A percentile compares a stretch with the other conserved stretches of the same genome.
These are phyloP conservation scores for Danionella cerebrum DNA, from an alignment of 2,113 vertebrate genomes.

Conservation along the genomic window DNA sequence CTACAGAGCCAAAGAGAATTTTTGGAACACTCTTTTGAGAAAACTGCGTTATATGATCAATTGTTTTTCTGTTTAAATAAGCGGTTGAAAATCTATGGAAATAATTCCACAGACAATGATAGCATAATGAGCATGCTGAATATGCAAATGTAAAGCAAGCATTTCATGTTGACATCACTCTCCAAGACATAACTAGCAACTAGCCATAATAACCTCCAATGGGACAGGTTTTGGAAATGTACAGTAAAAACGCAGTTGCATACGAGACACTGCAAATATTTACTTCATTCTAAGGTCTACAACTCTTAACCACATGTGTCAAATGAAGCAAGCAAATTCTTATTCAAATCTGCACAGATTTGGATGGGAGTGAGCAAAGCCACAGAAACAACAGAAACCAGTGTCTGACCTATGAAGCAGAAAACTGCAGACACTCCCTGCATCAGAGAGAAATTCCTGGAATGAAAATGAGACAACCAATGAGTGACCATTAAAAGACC, in stretches of 20 bases:
- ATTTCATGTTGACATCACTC: constrained; percentile 1
- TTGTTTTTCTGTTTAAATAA: not conserved
- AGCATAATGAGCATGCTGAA: constrained; percentile 8
- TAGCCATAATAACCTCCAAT: constrained; percentile 1
- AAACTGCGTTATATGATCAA: too few relatives aligned
- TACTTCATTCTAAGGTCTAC: not conserved
- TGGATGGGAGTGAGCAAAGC: constrained; percentile 96
- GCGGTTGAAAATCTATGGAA: not conserved
- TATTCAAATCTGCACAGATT: constrained; percentile 43
- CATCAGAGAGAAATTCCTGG: constrained; percentile 99
- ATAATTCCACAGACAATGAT: not conserved
- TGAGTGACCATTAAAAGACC: constrained; percentile 92
- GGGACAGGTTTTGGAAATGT: not conserved
- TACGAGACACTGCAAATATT: not conserved
- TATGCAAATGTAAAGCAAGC: constrained; percentile 3
- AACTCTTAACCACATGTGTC: constrained; percentile 33
- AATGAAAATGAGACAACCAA: constrained; percentile 90
- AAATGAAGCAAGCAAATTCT: constrained; percentile 70
- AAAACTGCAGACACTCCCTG: constrained; percentile 99
- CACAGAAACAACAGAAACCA: constrained; percentile 98
- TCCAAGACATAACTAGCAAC: constrained; percentile 3
- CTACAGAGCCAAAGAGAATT: too few relatives aligned
- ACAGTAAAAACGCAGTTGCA: not conserved
- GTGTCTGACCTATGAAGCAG: constrained; percentile 99
- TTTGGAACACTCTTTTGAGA: too few relatives aligned